Percentiles rank a stretch among this genome's conserved stretches.
Evolutionary conservation across 2,113 vertebrate genomes (phyloP).

Genomic region (Xiphias gladius): DNA sequence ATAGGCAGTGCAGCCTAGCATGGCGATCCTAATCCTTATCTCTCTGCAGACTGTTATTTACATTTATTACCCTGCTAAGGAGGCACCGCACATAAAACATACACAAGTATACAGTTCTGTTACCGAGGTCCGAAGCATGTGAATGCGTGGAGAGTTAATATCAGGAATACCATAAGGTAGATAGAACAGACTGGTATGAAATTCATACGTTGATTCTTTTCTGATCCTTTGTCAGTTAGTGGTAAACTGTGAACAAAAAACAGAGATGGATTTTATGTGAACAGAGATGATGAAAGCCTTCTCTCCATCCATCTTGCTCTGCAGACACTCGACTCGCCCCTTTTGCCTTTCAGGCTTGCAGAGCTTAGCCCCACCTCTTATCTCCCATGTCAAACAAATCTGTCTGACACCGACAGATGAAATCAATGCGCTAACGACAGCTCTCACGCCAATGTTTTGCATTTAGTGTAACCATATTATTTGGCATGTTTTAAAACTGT

Average conservation of each 20-base stretch:
- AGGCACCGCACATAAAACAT: slow-evolving; percentile 19
- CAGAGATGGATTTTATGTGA: slow-evolving; percentile 29
- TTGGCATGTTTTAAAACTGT: background rate
- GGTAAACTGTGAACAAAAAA: slow-evolving; percentile 29
- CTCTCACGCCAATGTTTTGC: background rate
- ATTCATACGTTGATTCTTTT: background rate
- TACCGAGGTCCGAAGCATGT: background rate
- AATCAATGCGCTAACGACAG: slow-evolving; percentile 29
- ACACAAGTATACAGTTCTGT: background rate
- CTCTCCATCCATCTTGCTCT: slow-evolving; percentile 61
- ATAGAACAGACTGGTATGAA: background rate
- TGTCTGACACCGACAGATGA: slow-evolving; percentile 19
- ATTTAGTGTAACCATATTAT: background rate
- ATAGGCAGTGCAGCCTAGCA: slow-evolving; percentile 91
- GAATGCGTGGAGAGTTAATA: background rate
- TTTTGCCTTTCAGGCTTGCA: slow-evolving; percentile 49
- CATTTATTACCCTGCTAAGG: slow-evolving; percentile 65
- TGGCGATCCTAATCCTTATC: slow-evolving; percentile 80
- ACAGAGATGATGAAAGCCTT: slow-evolving; percentile 44
- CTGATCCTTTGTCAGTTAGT: background rate
- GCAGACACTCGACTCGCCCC: slow-evolving; percentile 51
- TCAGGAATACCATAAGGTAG: background rate
- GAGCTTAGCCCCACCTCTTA: slow-evolving; percentile 44
- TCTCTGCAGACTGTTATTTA: slow-evolving; percentile 68
- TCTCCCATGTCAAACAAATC: slow-evolving; percentile 42